Conservation (phyloP, 2,113 vertebrate species). For the Syngnathus scovelli region DNA sequence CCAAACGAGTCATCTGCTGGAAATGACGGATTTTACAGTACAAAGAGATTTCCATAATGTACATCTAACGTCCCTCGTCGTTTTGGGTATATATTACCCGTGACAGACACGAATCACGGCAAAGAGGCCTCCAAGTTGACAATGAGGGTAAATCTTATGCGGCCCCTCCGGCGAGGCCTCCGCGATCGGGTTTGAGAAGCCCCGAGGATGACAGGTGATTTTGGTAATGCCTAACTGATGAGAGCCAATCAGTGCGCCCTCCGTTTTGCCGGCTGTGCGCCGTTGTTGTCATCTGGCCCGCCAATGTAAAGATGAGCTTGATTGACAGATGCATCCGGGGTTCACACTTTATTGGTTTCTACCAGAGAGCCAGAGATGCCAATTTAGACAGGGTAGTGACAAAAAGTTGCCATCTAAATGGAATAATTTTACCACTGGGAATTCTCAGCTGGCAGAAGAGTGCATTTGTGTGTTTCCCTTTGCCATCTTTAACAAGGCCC, state of each 20-base stretch:
- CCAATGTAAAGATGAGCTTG: conserved; percentile 91
- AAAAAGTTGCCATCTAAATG: conserved; percentile 98
- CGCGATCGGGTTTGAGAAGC: conserved; percentile 64
- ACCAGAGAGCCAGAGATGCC: conserved; percentile 93
- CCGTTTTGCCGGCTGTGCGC: conserved; percentile 60
- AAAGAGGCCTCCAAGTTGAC: conserved; percentile 55
- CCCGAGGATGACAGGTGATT: conserved; percentile 85
- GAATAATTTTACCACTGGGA: conserved; percentile 98
- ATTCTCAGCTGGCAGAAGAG: conserved; percentile 84
- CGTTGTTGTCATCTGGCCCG: conserved; percentile 87
- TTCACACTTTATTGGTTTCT: conserved; percentile 98
- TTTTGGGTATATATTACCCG: conserved; percentile 50
- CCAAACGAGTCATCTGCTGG: too few relatives aligned
- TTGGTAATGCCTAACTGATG: conserved; percentile 90
- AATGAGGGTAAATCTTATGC: conserved; percentile 61
- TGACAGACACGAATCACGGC: conserved; percentile 54
- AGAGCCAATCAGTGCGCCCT: conserved; percentile 82
- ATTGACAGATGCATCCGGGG: conserved; percentile 92
- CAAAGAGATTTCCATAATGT: neutral
- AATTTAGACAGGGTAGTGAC: conserved; percentile 95
- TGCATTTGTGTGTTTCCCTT: conserved; percentile 36
- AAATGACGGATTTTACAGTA: neutral
- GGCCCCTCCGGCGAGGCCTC: conserved; percentile 62
- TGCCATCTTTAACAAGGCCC: conserved; percentile 88
- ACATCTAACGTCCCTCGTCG: conserved; percentile 27